Conservation (phyloP, 2,797 vertebrate species). For the Hydrocynus forskahlii region DNA sequence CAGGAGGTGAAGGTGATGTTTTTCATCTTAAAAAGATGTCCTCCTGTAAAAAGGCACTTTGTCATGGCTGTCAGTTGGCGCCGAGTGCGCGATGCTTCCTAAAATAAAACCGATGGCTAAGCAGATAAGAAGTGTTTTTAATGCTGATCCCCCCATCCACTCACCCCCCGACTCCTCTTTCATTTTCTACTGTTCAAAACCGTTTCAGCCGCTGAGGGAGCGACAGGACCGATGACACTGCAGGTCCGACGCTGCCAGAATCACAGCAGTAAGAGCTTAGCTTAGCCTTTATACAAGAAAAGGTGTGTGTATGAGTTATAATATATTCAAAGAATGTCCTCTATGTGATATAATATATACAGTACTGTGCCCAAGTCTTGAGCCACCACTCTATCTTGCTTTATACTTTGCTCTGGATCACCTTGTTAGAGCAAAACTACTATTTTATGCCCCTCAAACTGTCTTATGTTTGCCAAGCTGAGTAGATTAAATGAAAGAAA, state of each 20-base stretch:
- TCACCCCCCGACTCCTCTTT: not conserved
- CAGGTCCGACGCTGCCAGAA: not conserved
- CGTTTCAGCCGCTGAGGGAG: slow-evolving; percentile 4
- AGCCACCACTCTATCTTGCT: too few species aligned
- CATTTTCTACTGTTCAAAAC: slow-evolving; percentile 1
- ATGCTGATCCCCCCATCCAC: not conserved
- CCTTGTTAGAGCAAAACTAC: too few species aligned
- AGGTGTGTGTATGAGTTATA: too few species aligned
- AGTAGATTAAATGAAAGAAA: too few species aligned
- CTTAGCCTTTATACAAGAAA: not conserved
- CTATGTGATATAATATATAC: too few species aligned
- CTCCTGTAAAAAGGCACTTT: slow-evolving; percentile 23
- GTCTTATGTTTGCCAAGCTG: too few species aligned
- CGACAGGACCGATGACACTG: not conserved
- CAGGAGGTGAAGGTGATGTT: not conserved
- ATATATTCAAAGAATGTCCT: too few species aligned
- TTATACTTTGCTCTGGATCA: too few species aligned
- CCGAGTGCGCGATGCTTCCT: not conserved
- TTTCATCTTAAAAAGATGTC: slow-evolving; percentile 24
- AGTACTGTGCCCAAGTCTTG: too few species aligned
- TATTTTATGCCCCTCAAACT: too few species aligned
- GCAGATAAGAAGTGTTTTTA: slow-evolving; percentile 15
- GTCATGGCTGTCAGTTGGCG: slow-evolving; percentile 26
- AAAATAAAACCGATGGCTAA: slow-evolving; percentile 35
- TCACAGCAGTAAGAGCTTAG: not conserved